These are phyloP conservation scores for Dasyornis broadbenti DNA, from an alignment of 2,113 vertebrate genomes.

Conservation along the genomic window DNA sequence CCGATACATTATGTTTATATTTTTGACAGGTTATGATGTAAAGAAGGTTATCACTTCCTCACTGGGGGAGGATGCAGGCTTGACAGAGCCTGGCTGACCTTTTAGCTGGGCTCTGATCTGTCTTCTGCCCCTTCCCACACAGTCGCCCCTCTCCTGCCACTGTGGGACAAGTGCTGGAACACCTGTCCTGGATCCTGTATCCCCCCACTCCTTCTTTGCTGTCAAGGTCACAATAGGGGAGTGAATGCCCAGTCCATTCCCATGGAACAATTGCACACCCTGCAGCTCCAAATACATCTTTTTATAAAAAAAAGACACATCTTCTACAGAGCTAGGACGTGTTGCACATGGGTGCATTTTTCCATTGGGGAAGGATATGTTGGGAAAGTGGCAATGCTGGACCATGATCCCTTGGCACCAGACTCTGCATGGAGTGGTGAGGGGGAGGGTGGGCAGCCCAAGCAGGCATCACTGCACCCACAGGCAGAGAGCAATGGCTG, in stretches of 20 bases:
- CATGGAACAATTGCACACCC: background rate
- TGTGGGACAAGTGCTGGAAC: background rate
- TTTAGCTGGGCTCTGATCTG: conserved; percentile 1
- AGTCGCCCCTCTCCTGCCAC: background rate
- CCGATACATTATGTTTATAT: background rate
- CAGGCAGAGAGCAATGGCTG: background rate
- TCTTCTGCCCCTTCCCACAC: background rate
- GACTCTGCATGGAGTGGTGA: background rate
- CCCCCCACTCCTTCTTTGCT: background rate
- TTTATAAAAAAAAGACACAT: background rate
- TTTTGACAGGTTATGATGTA: conserved; percentile 6
- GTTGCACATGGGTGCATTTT: background rate
- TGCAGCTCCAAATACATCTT: background rate
- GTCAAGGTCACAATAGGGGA: rapidly evolving
- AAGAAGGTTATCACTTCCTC: conserved; percentile 8
- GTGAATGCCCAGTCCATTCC: background rate
- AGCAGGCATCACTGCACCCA: background rate
- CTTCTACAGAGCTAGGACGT: background rate
- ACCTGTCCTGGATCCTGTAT: background rate
- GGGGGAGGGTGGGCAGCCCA: background rate
- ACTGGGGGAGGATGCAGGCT: background rate
- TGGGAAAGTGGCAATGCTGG: background rate
- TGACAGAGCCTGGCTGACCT: background rate
- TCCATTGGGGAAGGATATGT: background rate
- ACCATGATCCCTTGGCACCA: background rate